Percentiles rank a stretch among this genome's conserved stretches.
Conservation (phyloP, 2,888 invertebrate genomes). For the Melitaea athalia region DNA sequence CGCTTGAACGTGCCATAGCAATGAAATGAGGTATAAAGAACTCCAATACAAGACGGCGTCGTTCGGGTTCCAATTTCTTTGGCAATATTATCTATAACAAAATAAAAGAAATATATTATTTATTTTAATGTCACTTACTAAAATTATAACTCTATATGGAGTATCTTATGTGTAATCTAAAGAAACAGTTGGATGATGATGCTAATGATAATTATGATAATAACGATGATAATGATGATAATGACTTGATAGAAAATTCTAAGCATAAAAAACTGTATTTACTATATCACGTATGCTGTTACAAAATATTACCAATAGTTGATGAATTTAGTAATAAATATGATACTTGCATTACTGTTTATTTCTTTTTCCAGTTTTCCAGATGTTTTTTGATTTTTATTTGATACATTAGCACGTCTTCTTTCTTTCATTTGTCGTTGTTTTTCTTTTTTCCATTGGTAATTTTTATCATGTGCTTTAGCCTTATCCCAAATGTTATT, state of each 20-base stretch:
- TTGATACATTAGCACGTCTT: conserved; percentile 56
- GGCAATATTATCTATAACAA: conserved; percentile 71
- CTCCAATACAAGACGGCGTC: conserved; percentile 84
- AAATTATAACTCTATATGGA: background rate
- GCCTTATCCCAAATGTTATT: conserved; percentile 73
- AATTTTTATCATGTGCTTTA: conserved; percentile 77
- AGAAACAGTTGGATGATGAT: too few species aligned
- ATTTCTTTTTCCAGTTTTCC: conserved; percentile 73
- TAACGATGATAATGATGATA: too few species aligned
- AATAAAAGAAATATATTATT: conserved; percentile 41
- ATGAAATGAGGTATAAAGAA: conserved; percentile 88
- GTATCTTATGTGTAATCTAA: too few species aligned
- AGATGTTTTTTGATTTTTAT: conserved; percentile 59
- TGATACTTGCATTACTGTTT: conserved; percentile 77
- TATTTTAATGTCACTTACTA: background rate
- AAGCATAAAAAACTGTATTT: too few species aligned
- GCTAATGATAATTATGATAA: too few species aligned
- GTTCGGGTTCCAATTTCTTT: conserved; percentile 79
- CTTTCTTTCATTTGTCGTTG: conserved; percentile 67
- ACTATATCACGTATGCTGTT: too few species aligned
- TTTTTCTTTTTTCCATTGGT: conserved; percentile 64
- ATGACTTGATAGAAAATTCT: too few species aligned
- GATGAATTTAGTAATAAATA: background rate
- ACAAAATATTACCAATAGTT: background rate
- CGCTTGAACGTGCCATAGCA: conserved; percentile 85